Base-by-base conservation (phyloP, 2,113 vertebrate genomes). In the Lepisosteus oculatus region DNA sequence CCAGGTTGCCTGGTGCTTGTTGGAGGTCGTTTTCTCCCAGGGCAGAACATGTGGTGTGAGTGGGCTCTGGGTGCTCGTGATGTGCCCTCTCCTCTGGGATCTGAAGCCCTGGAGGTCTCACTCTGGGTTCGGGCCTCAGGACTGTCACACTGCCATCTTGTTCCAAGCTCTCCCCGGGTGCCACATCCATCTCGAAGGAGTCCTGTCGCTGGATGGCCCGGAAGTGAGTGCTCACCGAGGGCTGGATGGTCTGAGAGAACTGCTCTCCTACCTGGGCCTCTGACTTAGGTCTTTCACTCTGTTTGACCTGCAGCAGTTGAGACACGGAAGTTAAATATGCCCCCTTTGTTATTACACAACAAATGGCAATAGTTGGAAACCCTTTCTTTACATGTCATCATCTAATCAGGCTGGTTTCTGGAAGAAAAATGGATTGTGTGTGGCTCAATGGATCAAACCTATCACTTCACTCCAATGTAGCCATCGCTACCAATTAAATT, bases 191-290 rank as follows among this genome's bases (percentile, higher is more conserved):
- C 62, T 93, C 88, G 14, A 93, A 87, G 13, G 90, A 90, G 59
- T 85, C 79, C 75, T 93, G 89, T 6, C 88, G 81, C 68, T 86
- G 79, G 61, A 93, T 92, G 43, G 87, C 86, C 42, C 87, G 78
- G 61, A 93, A 93, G 77, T 88, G 86, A 67, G 85, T 86, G 55
- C 43, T 73, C 12, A 57, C 67, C 0, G 80, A 78, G 8, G 55
- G 66, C 4, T 6, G 69, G 65, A 76, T 7, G 6, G 73, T 70
- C 8, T 79, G 69, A 8, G 55, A 11, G 29, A 1, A 62, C 68
- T 79, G 77, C 3, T 69, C 15, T 65, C 87, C 88, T 68, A 80
- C 65, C 4, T 61, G 44, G 72, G 72, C 67, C 80, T 85, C 68
- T 1, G 42, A n/a, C 41, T 6, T 3, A 29, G 6, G 4, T 64